A percentile compares a stretch with the other conserved stretches of the same genome.
These are phyloP conservation scores for Eudasyphora cyanicolor DNA, from an alignment of 2,888 invertebrate genomes.

Conservation along the genomic window DNA sequence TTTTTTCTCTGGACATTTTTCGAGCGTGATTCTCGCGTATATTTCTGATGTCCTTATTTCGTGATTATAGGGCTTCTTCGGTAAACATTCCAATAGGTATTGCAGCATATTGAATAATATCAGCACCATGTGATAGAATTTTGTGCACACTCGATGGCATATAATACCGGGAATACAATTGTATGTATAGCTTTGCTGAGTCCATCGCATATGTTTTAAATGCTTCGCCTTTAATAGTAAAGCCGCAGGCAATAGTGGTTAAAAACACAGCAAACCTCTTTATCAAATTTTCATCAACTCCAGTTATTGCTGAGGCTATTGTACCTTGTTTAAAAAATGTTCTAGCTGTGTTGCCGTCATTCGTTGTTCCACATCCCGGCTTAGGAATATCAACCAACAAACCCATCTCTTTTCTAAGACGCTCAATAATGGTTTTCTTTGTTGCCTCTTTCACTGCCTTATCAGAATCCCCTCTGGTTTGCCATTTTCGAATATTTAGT, in stretches of 20 bases:
- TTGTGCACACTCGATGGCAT: slow-evolving; percentile 17
- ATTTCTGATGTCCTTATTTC: slow-evolving; percentile 43
- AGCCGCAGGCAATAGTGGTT: background rate
- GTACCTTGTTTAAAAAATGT: slow-evolving; percentile 1
- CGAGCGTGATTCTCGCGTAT: slow-evolving; percentile 37
- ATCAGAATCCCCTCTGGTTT: too few relatives aligned
- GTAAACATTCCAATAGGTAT: too few relatives aligned
- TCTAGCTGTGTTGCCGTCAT: background rate
- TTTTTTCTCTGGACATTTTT: slow-evolving; percentile 38
- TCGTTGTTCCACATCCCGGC: too few relatives aligned
- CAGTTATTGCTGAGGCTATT: background rate
- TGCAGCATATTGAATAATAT: too few relatives aligned
- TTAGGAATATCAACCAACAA: too few relatives aligned
- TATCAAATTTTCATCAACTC: slow-evolving; percentile 25
- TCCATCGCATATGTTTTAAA: slow-evolving; percentile 15
- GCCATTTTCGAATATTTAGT: too few relatives aligned
- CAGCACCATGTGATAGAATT: slow-evolving; percentile 22
- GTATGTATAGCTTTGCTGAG: slow-evolving; percentile 25
- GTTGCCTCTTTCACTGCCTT: too few relatives aligned
- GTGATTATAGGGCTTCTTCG: too few relatives aligned
- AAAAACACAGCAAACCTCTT: too few relatives aligned
- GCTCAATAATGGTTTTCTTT: too few relatives aligned
- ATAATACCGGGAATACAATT: too few relatives aligned
- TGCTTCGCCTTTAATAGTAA: background rate
- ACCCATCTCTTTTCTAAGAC: too few relatives aligned